These are phyloP conservation scores for Acheta domesticus DNA, from an alignment of 2,888 invertebrate genomes.

Conservation along the genomic window DNA sequence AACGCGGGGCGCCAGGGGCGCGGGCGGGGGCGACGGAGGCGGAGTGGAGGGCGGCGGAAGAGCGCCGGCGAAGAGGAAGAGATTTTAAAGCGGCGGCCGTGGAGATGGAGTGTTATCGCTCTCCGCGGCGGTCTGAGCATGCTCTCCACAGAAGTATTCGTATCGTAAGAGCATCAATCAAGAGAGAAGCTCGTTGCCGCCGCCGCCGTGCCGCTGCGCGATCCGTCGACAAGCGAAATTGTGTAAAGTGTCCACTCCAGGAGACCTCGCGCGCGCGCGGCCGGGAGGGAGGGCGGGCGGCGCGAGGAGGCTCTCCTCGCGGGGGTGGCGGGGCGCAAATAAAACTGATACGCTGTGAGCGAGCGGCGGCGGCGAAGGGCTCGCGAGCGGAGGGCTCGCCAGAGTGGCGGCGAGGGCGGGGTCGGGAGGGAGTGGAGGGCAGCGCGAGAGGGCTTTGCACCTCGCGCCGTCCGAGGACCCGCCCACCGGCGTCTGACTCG, in stretches of 20 bases:
- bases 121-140: background rate
- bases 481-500: too few relatives aligned
- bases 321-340: background rate
- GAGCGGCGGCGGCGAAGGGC: background rate
- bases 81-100: background rate
- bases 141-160: slow-evolving; percentile 18
- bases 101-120: slow-evolving; percentile 18
- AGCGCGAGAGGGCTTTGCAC: too few relatives aligned
- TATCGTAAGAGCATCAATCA: slow-evolving; percentile 18
- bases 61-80: background rate
- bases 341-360: background rate
- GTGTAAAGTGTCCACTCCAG: background rate
- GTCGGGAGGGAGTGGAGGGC: too few relatives aligned
- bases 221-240: background rate
- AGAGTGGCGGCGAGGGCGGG: background rate
- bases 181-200: background rate
- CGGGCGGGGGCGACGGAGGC: background rate
- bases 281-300: background rate
- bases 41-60: background rate
- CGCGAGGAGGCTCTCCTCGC: background rate
- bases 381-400: background rate
- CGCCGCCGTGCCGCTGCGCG: background rate
- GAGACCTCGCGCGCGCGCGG: background rate
- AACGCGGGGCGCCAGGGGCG: background rate
- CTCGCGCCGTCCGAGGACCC: too few relatives aligned